Evolutionary conservation across 2,797 vertebrate genomes (phyloP).

Genomic region (Phoeniculus purpureus): DNA sequence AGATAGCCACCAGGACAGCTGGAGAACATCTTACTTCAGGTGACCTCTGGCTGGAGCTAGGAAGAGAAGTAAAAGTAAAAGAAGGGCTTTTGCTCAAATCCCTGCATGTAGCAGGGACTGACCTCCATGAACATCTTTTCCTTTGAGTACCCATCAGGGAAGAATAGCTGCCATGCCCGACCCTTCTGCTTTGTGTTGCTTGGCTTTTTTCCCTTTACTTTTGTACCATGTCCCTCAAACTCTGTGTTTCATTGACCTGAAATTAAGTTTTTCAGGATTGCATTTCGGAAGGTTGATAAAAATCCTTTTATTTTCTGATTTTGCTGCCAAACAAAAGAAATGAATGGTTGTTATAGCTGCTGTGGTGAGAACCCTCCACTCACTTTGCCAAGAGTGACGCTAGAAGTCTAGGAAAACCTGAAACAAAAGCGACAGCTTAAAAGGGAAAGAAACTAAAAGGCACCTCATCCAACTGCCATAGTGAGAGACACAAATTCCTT

Average conservation of each 20-base stretch:
- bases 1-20: background rate
- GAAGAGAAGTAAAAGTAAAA: background rate
- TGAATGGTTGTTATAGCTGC: background rate
- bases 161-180: background rate
- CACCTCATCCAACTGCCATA: background rate
- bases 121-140: background rate
- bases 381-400: rapidly evolving
- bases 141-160: background rate
- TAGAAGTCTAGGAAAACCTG: background rate
- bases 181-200: background rate
- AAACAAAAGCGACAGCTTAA: slow-evolving; percentile 4
- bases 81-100: slow-evolving; percentile 5
- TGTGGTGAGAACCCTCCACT: background rate
- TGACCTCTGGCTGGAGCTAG: background rate
- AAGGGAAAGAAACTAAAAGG: background rate
- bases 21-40: background rate
- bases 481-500: background rate
- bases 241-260: background rate
- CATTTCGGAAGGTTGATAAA: background rate
- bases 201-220: background rate
- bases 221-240: background rate
- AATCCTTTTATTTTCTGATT: background rate
- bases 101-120: background rate
- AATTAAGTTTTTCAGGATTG: background rate
- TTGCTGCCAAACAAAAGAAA: background rate